A percentile compares a stretch with the other conserved stretches of the same genome.
These are phyloP conservation scores for Coelinius sp. DNA, from an alignment of 2,888 invertebrate species.

Conservation along the genomic window DNA sequence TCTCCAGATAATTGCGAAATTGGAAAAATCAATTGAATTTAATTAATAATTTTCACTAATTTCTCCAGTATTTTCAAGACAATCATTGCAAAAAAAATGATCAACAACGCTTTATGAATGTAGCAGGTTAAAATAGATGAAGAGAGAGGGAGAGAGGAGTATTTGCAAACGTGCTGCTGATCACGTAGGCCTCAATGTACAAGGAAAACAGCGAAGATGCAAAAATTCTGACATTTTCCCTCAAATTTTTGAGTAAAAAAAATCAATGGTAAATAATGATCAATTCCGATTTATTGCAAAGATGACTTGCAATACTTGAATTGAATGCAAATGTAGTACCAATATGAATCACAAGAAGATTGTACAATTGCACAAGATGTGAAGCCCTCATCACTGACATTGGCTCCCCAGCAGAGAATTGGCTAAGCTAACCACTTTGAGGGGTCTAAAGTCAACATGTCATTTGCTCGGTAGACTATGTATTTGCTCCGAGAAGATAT, in stretches of 20 bases:
- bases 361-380: not conserved
- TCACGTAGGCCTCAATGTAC: not conserved
- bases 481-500: not conserved
- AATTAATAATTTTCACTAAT: too few species aligned
- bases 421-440: not conserved
- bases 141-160: too few species aligned
- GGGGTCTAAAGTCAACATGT: conserved; percentile 37
- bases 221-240: not conserved
- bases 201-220: too few species aligned
- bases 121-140: too few species aligned
- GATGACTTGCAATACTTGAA: not conserved
- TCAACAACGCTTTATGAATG: too few species aligned
- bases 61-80: too few species aligned
- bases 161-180: not conserved
- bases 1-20: too few species aligned
- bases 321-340: not conserved
- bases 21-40: too few species aligned
- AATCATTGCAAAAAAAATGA: too few species aligned
- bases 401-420: conserved; percentile 43
- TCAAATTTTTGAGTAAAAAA: not conserved
- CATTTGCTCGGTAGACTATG: conserved; percentile 6
- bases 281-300: not conserved
- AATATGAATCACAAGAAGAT: not conserved
- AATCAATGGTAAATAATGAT: not conserved
- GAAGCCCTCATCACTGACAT: conserved; percentile 3